A percentile compares a stretch with the other conserved stretches of the same genome.
phyloP scores from a whole-genome alignment of 2,888 invertebrate genomes.

The Cremastinae sp. region DNA sequence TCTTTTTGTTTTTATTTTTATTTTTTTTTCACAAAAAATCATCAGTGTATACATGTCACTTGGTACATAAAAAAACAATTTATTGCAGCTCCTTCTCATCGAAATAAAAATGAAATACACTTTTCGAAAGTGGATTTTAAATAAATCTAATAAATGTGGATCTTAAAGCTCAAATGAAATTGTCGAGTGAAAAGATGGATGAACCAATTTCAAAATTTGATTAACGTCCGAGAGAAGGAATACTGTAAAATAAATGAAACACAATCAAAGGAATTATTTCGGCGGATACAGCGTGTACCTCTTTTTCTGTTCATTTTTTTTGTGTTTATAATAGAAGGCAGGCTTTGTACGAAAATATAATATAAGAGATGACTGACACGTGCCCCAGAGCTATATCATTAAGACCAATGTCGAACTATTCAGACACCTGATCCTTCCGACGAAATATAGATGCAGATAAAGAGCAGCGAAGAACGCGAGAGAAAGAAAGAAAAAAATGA shows the following conservation, averaged over 20 bases:
- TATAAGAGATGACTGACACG: constrained; percentile 36
- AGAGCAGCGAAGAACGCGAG: not conserved
- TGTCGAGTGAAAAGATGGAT: constrained; percentile 10
- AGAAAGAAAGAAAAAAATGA: constrained; percentile 27
- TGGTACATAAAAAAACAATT: not conserved
- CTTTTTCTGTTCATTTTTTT: not conserved
- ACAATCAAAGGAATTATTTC: constrained; percentile 65
- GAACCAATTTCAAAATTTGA: constrained; percentile 16
- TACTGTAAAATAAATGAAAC: constrained; percentile 34
- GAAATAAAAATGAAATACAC: not conserved
- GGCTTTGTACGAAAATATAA: constrained; percentile 16
- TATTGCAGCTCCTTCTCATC: too few relatives aligned
- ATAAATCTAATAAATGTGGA: too few relatives aligned
- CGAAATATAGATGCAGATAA: not conserved
- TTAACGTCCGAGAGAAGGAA: constrained; percentile 20
- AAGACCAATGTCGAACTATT: constrained; percentile 34
- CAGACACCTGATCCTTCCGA: constrained; percentile 45
- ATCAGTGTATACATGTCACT: too few relatives aligned
- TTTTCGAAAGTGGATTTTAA: too few relatives aligned
- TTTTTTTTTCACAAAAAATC: too few relatives aligned
- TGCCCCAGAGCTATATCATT: constrained; percentile 52
- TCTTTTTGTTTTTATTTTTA: too few relatives aligned
- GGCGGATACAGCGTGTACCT: constrained; percentile 24
- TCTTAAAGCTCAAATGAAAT: too few relatives aligned
- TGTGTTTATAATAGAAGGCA: not conserved